These are phyloP conservation scores for Anaspis maculata DNA, from an alignment of 2,888 invertebrate genomes.

Conservation along the genomic window DNA sequence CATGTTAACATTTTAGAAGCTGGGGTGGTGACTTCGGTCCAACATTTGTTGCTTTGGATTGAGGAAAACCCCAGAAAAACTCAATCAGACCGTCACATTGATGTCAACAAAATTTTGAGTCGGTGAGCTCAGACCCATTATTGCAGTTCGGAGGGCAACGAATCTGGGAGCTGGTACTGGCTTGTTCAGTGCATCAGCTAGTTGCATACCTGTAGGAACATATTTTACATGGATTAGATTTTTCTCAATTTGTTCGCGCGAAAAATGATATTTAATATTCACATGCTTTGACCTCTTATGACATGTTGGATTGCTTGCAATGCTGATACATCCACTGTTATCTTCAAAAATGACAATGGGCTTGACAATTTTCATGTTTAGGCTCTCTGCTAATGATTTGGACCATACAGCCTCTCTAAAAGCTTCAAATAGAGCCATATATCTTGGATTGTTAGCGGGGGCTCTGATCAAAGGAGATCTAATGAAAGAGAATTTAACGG, in stretches of 20 bases:
- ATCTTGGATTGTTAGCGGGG: no score
- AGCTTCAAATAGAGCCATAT: no score
- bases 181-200: slow-evolving; percentile 5
- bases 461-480: no score
- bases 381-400: slow-evolving; percentile 2
- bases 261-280: slow-evolving; percentile 25
- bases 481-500: no score
- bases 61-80: background rate
- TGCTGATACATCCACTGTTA: slow-evolving; percentile 5
- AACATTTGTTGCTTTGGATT: slow-evolving; percentile 1
- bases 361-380: slow-evolving; percentile 3
- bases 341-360: slow-evolving; percentile 4
- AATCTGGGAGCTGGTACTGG: slow-evolving; percentile 1
- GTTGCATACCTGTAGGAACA: slow-evolving; percentile 35
- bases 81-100: background rate
- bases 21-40: no score
- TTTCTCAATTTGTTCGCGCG: slow-evolving; percentile 19
- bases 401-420: slow-evolving; percentile 2
- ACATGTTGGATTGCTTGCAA: slow-evolving; percentile 4
- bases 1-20: no score
- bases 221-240: slow-evolving; percentile 46
- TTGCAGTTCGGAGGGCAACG: background rate
- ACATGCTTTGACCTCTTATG: slow-evolving; percentile 15
- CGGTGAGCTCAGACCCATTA: no score
- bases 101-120: background rate